phyloP scores from a whole-genome alignment of 2,888 invertebrate genomes.

The Apamea epomidion region DNA sequence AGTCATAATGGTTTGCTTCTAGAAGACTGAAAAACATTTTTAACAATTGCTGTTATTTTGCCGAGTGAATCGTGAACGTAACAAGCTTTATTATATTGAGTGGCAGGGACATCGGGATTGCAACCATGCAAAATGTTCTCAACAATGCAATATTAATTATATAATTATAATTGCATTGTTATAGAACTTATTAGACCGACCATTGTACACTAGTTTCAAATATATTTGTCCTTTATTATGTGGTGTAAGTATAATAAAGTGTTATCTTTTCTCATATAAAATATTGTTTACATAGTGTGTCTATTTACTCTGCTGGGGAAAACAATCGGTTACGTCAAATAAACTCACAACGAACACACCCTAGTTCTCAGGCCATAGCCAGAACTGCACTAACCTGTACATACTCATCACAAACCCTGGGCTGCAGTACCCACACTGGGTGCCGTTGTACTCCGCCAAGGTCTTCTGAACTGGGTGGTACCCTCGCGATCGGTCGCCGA shows the following conservation, averaged over 20 bases:
- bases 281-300: background rate
- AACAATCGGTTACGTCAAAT: background rate
- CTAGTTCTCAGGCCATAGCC: background rate
- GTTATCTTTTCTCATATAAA: background rate
- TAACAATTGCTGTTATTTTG: background rate
- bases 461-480: conserved; percentile 92
- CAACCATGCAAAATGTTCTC: no score
- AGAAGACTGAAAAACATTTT: conserved; percentile 77
- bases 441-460: conserved; percentile 91
- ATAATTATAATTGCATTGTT: background rate
- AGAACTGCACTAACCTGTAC: conserved; percentile 83
- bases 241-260: background rate
- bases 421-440: conserved; percentile 94
- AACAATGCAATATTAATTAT: background rate
- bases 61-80: background rate
- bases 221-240: background rate
- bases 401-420: conserved; percentile 95
- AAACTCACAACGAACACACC: background rate
- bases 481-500: conserved; percentile 90
- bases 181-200: background rate
- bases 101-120: no score
- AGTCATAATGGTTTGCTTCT: conserved; percentile 69
- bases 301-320: background rate
- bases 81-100: background rate
- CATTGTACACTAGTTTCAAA: background rate